Evolutionary conservation across 2,888 invertebrate species (phyloP), one percentile per base, ranked within the genome.

Genomic region (Lasioglossum vierecki): DNA sequence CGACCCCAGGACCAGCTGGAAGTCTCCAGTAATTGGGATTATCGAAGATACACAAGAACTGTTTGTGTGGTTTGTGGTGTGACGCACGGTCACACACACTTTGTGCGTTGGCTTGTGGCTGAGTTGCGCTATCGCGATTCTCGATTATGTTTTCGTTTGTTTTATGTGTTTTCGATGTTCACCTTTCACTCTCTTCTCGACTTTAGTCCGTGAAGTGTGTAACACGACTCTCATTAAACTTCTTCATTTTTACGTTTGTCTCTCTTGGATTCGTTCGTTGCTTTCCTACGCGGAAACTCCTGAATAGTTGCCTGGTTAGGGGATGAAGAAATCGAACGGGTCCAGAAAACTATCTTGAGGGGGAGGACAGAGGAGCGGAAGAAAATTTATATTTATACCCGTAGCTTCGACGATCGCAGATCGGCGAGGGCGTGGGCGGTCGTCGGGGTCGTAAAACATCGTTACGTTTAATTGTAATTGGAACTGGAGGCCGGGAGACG

Each of bases 11-110:
- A 82, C 85, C 75, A 83, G 82, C 81, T 82, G 88, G 79, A 84
- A 87, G 88, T 86, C 81, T 76, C 60, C 84, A 79, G 87, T 91
- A 92, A 92, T 92, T 91, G 91, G 88, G 86, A 90, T 91, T 92
- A 90, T 84, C 87, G 73, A 72, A 84, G 86, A 84, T 86, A 86
- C 86, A 87, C 86, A 86, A 81, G 18, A n/a, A 41, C 73, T 72
- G 80, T 78, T 80, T 44, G 74, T 68, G 53, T 83, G 30, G 30
- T 44, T 72, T 68, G 53, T 83, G 30, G 30, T 2, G 35, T 35
- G 35, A 35, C 35, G 35, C 2, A 35, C 35, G 35, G 35, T 35
- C 35, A 35, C 35, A 35, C 35, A 35, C 35, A 35, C 35, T 35
- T 35, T 35, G 35, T 35, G 35, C 3, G 35, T 3, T 35, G 35